These are phyloP conservation scores for Neoaliturus tenellus DNA, from an alignment of 2,888 invertebrate species.

Conservation along the genomic window DNA sequence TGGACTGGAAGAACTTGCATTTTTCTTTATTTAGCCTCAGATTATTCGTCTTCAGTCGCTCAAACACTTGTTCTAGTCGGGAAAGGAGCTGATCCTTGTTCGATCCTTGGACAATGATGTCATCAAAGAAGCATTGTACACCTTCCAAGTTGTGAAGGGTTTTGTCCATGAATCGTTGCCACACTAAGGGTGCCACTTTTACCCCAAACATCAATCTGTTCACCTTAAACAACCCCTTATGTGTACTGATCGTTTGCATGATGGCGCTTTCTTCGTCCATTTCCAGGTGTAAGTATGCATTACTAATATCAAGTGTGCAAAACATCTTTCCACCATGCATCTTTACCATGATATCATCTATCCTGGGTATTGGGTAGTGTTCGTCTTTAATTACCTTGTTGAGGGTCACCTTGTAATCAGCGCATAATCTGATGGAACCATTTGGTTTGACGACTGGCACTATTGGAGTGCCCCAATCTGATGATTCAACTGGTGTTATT, in stretches of 20 bases:
- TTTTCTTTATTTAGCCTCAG: slow-evolving; percentile 24
- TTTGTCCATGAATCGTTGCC: slow-evolving; percentile 66
- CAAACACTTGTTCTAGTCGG: background rate
- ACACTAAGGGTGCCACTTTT: background rate
- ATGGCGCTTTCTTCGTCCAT: slow-evolving; percentile 53
- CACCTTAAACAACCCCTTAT: slow-evolving; percentile 66
- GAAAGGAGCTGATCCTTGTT: slow-evolving; percentile 26
- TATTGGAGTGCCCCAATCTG: slow-evolving; percentile 58
- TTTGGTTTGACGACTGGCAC: slow-evolving; percentile 50
- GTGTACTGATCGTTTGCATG: slow-evolving; percentile 60
- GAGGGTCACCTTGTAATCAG: slow-evolving; percentile 61
- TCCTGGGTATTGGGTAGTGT: slow-evolving; percentile 58
- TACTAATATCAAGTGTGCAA: slow-evolving; percentile 54
- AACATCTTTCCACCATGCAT: slow-evolving; percentile 46
- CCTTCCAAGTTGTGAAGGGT: slow-evolving; percentile 37
- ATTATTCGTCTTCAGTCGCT: background rate
- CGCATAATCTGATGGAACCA: slow-evolving; percentile 54
- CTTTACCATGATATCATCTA: slow-evolving; percentile 43
- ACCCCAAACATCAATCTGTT: slow-evolving; percentile 59
- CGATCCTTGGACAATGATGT: slow-evolving; percentile 46
- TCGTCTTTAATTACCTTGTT: slow-evolving; percentile 52
- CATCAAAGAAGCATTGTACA: slow-evolving; percentile 38
- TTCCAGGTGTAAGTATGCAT: slow-evolving; percentile 54
- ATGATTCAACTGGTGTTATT: background rate
- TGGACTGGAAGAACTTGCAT: slow-evolving; percentile 56